A percentile compares a stretch with the other conserved stretches of the same genome.
These are phyloP conservation scores for Lytechinus pictus DNA, from an alignment of 35 echinoderm and acorn worm genomes.

Conservation along the genomic window DNA sequence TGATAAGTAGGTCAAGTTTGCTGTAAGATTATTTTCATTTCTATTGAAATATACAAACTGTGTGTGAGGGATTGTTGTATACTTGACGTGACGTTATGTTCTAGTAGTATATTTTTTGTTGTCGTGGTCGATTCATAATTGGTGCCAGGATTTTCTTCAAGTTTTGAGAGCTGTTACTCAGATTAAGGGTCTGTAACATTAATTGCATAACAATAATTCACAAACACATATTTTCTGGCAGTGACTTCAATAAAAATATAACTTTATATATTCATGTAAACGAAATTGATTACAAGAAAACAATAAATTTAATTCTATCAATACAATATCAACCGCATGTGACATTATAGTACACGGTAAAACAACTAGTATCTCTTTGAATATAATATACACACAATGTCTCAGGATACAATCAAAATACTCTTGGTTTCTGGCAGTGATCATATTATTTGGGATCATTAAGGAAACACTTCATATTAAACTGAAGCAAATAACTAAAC, in stretches of 20 bases:
- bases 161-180: no score
- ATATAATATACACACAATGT: not conserved
- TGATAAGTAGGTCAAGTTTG: no score
- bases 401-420: not conserved
- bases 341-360: not conserved
- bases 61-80: no score
- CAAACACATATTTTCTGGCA: not conserved
- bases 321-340: not conserved
- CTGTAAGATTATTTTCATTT: no score
- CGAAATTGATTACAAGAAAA: not conserved
- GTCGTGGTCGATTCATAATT: no score
- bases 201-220: not conserved
- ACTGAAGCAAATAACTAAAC: not conserved
- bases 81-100: no score
- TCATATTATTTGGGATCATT: slow-evolving; percentile 1
- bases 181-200: no score
- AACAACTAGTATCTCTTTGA: not conserved
- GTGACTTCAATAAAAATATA: not conserved
- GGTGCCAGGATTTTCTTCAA: no score
- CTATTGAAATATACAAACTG: no score
- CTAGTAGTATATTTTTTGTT: no score
- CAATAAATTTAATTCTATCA: slow-evolving; percentile 7
- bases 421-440: not conserved
- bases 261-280: not conserved
- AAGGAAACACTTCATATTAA: not conserved